Base-by-base conservation (phyloP, 2,888 invertebrate genomes). In the Diaphora mendica region DNA sequence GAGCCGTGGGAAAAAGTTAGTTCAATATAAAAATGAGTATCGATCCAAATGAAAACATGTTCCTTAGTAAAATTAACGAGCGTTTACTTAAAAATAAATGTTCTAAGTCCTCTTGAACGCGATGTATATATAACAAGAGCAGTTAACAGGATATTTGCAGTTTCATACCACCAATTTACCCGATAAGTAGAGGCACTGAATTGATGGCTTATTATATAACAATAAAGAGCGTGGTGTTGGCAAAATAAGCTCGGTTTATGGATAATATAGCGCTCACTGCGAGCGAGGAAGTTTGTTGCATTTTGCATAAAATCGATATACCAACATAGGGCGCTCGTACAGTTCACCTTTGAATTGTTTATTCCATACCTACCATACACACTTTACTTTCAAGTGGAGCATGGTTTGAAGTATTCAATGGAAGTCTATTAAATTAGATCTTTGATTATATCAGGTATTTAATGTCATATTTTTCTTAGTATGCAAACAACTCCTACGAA, bases 281-380 rank as follows among this genome's bases (percentile, higher is more conserved):
- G 84, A 83, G 84, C 84, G 84, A 82, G 87, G 82, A 91, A 93
- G 91, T 91, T 88, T 88, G 91, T 91, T 93, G 93, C 91, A 93
- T 92, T 94, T 93, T 93, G 92, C 94, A 94, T 94, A 92, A 94
- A 93, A 94, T 94, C 94, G 89, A 94, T 92, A 91, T 83, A 85
- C 83, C 82, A 79, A 88, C 86, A 89, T 87, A 89, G 85, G 82
- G 84, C 77, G 86, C 82, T 86, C 80, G 83, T 83, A 87, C 85
- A 83, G 72, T 79, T 76, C 68, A 68, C 79, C 51, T 78, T 66
- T 76, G 79, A 83, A 81, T 80, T 78, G 77, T 79, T 77, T 68
- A 77, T 78, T 70, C 75, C 72, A 78, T 33, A 3, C n/a, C n/a
- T n/a, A n/a, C n/a, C n/a, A 33, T 74, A 68, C 73, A 71, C 59